These are phyloP conservation scores for Standfussiana lucernea DNA, from an alignment of 2,888 invertebrate species.

Conservation along the genomic window DNA sequence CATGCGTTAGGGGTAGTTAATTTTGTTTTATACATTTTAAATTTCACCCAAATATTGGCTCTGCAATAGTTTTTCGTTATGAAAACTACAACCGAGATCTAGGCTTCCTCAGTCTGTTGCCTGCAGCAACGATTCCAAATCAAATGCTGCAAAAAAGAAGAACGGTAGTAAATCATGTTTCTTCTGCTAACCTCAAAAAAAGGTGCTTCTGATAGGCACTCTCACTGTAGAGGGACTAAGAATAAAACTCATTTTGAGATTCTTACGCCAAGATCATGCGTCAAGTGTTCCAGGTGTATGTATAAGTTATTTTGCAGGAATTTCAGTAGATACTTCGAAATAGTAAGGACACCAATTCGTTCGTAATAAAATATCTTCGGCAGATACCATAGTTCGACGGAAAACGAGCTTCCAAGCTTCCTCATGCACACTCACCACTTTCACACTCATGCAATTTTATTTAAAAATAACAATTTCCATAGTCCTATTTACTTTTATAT, in stretches of 20 bases:
- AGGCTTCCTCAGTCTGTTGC: not conserved
- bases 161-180: not conserved
- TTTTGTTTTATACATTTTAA: no score
- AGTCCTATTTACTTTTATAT: conserved; percentile 29
- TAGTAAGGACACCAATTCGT: not conserved
- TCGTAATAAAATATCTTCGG: not conserved
- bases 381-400: not conserved
- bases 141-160: not conserved
- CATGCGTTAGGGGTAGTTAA: not conserved
- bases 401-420: not conserved
- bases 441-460: conserved; percentile 3
- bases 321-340: not conserved
- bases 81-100: not conserved
- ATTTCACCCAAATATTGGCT: not conserved
- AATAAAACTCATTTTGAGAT: not conserved
- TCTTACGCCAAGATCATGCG: not conserved
- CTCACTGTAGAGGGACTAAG: not conserved
- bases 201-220: not conserved
- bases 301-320: not conserved
- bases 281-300: not conserved
- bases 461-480: conserved; percentile 13
- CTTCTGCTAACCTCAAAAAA: not conserved
- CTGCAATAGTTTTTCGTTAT: not conserved
- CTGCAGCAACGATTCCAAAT: not conserved
- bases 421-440: not conserved